Evolutionary conservation across 2,797 vertebrate genomes (phyloP).

Genomic region (Epinephelus malabaricus): DNA sequence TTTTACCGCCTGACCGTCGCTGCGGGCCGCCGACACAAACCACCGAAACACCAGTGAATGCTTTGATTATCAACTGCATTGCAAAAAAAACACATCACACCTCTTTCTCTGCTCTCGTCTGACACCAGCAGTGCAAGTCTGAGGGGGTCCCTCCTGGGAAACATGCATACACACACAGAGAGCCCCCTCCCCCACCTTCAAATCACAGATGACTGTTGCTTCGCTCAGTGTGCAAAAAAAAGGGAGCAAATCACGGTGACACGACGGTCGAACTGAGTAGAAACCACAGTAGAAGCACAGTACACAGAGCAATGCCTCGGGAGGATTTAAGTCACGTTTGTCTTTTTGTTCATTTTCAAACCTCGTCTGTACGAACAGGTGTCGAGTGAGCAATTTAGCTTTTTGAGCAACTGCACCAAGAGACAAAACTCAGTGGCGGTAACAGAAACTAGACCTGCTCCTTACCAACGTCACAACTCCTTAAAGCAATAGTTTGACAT

Average conservation of each 20-base stretch:
- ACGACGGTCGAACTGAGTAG: conserved; percentile 31
- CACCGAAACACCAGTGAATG: conserved; percentile 45
- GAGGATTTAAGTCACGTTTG: neutral
- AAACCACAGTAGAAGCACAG: conserved; percentile 37
- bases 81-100: conserved; percentile 59
- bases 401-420: conserved; percentile 10
- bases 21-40: conserved; percentile 32
- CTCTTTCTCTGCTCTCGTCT: conserved; percentile 14
- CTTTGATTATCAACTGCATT: conserved; percentile 87
- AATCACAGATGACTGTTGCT: conserved; percentile 66
- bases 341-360: neutral
- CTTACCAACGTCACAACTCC: neutral
- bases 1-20: neutral
- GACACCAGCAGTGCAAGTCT: conserved; percentile 68
- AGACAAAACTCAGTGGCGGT: neutral
- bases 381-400: neutral
- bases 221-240: conserved; percentile 76
- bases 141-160: conserved; percentile 37
- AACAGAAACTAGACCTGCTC: neutral
- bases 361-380: neutral
- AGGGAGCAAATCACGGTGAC: conserved; percentile 72
- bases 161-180: conserved; percentile 38
- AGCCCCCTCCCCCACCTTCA: neutral
- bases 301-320: neutral
- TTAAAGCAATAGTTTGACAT: neutral